Evolutionary conservation across 2,888 invertebrate species (phyloP).

Genomic region (Epirrhoe alternata): DNA sequence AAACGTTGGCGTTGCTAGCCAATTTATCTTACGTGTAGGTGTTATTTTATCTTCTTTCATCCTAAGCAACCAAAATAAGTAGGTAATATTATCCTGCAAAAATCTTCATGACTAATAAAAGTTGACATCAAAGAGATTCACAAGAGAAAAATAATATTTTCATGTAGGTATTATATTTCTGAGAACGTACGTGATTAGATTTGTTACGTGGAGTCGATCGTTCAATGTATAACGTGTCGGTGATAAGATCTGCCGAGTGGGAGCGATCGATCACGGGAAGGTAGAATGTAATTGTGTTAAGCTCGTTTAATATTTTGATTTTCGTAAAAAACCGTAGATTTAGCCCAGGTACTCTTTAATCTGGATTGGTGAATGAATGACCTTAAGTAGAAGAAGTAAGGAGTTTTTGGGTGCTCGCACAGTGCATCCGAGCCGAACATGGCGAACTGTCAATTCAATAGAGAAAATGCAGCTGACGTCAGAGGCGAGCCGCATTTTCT

Average conservation of each 20-base stretch:
- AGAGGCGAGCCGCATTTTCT: too few relatives aligned
- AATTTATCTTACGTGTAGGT: not conserved
- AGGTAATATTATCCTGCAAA: not conserved
- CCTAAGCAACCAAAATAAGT: not conserved
- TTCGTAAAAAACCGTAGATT: not conserved
- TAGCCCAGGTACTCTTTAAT: too few relatives aligned
- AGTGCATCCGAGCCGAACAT: too few relatives aligned
- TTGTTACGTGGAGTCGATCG: constrained; percentile 24
- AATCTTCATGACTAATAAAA: constrained; percentile 4
- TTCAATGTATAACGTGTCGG: constrained; percentile 42
- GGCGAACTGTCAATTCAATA: too few relatives aligned
- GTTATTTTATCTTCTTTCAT: not conserved
- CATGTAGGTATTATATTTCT: constrained; percentile 37
- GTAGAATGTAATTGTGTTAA: constrained; percentile 1
- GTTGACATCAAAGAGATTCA: constrained; percentile 21
- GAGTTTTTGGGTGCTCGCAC: too few relatives aligned
- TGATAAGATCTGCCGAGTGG: constrained; percentile 31
- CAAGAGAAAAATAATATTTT: constrained; percentile 16
- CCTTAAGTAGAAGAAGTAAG: too few relatives aligned
- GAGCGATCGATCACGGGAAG: constrained; percentile 20
- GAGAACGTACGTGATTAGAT: constrained; percentile 31
- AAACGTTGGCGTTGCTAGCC: not conserved
- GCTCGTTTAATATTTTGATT: not conserved
- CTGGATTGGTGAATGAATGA: too few relatives aligned
- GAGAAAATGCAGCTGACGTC: too few relatives aligned